A percentile compares a stretch with the other conserved stretches of the same genome.
Conservation (phyloP, 2,888 invertebrate genomes). For the Sarcophaga carnaria region DNA sequence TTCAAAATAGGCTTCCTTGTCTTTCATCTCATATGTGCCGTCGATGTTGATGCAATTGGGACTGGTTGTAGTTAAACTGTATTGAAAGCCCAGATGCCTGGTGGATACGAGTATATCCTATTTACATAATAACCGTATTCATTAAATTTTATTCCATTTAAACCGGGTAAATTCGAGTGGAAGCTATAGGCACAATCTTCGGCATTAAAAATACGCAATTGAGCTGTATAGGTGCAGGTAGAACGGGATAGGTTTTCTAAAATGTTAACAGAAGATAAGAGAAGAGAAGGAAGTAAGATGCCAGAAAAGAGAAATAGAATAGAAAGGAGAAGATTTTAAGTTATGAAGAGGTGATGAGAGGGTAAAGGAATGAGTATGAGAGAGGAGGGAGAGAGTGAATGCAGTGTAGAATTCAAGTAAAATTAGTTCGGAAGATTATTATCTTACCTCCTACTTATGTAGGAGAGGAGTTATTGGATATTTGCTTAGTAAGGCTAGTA, state of each 20-base stretch:
- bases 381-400: not conserved
- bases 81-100: constrained; percentile 32
- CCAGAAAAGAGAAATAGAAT: not conserved
- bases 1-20: constrained; percentile 74
- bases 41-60: constrained; percentile 33
- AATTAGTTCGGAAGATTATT: not conserved
- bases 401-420: not conserved
- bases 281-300: not conserved
- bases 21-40: constrained; percentile 52
- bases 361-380: not conserved
- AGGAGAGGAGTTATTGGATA: too few species aligned
- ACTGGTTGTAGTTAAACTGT: constrained; percentile 24
- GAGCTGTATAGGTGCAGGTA: constrained; percentile 85
- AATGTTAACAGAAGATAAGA: constrained; percentile 1
- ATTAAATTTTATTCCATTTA: constrained; percentile 70
- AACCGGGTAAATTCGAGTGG: constrained; percentile 70
- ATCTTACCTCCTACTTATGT: too few species aligned
- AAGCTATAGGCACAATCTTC: constrained; percentile 81
- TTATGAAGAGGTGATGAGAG: not conserved
- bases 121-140: constrained; percentile 71
- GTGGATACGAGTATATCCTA: constrained; percentile 70
- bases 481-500: too few species aligned
- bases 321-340: not conserved
- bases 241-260: constrained; percentile 85
- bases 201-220: constrained; percentile 88